Percentiles rank a stretch among this genome's conserved stretches.
phyloP scores from a whole-genome alignment of 2,797 vertebrate species.

The Tenualosa thibaudeaui region DNA sequence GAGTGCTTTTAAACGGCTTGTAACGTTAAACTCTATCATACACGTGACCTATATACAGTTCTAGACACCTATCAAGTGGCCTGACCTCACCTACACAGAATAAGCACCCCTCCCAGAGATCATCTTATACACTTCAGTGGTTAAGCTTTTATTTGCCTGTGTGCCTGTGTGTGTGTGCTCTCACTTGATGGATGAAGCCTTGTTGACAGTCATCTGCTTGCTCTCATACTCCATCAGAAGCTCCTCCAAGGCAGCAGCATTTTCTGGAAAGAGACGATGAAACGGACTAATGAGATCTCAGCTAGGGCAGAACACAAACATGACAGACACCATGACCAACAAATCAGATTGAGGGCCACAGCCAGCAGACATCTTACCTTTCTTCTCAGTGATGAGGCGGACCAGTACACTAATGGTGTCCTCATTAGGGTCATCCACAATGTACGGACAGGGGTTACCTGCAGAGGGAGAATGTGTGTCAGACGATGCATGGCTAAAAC shows the following conservation, averaged over 20 bases:
- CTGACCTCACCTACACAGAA: neutral
- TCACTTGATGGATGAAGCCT: conserved; percentile 81
- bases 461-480: conserved; percentile 9
- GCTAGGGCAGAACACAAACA: neutral
- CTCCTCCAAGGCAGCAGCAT: conserved; percentile 91
- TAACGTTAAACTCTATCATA: neutral
- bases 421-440: conserved; percentile 86
- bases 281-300: neutral
- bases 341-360: neutral
- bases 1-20: neutral
- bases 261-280: conserved; percentile 73
- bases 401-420: conserved; percentile 95
- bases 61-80: neutral
- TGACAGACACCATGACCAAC: neutral
- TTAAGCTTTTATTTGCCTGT: neutral
- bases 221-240: conserved; percentile 89
- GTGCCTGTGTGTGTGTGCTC: conserved; percentile 44
- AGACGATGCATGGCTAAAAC: neutral
- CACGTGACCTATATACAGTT: neutral
- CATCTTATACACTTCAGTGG: neutral
- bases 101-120: neutral
- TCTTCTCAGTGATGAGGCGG: conserved; percentile 93
- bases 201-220: conserved; percentile 75
- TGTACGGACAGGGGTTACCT: conserved; percentile 73
- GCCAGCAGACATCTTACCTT: conserved; percentile 72